These are phyloP conservation scores for Petaurus breviceps DNA, from an alignment of 2,113 vertebrate species.

Conservation along the genomic window DNA sequence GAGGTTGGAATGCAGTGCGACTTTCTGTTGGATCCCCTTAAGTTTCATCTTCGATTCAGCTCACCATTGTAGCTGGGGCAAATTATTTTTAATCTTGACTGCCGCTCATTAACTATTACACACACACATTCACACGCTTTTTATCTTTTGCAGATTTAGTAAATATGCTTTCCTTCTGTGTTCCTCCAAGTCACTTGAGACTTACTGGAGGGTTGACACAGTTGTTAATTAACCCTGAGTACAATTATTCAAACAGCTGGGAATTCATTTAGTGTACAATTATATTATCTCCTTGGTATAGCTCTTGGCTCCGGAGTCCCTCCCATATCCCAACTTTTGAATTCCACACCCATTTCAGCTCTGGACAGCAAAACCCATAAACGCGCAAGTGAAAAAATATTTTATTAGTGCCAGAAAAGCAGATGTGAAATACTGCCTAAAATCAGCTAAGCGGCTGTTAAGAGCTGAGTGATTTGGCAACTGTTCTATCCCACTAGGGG, in stretches of 20 bases:
- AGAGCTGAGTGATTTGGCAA: background rate
- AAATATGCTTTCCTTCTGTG: background rate
- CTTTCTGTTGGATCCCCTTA: background rate
- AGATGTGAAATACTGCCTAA: background rate
- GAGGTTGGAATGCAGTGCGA: too few species aligned
- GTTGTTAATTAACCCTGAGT: background rate
- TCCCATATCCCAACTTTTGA: background rate
- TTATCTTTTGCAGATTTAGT: background rate
- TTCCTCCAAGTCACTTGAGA: background rate
- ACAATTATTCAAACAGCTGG: background rate
- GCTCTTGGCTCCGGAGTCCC: background rate
- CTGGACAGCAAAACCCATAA: background rate
- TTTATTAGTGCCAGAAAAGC: background rate
- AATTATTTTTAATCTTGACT: background rate
- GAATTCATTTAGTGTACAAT: background rate
- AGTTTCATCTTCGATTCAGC: background rate
- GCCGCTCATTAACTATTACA: too few species aligned
- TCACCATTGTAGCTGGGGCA: too few species aligned
- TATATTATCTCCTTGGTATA: background rate
- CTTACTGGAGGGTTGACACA: too few species aligned
- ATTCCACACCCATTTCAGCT: background rate
- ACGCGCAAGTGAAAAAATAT: background rate
- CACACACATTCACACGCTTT: background rate
- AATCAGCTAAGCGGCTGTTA: background rate
- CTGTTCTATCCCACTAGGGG: too few species aligned